These are phyloP conservation scores for Strigops habroptila DNA, from an alignment of 2,113 vertebrate genomes.

Conservation along the genomic window DNA sequence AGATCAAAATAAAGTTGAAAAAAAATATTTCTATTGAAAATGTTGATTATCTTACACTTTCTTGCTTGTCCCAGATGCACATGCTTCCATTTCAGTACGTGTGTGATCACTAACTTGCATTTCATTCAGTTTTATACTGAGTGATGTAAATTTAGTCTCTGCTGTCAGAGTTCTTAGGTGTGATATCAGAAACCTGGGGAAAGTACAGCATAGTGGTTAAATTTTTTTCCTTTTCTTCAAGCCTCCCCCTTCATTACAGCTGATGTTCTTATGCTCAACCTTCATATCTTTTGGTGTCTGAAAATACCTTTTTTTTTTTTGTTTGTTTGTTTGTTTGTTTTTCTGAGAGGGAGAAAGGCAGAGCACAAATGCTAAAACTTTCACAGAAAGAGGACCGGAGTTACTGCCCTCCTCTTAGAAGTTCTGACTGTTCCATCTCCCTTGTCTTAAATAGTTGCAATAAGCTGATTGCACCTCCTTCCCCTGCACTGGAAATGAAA, in stretches of 20 bases:
- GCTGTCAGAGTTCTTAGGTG: background rate
- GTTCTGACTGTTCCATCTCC: background rate
- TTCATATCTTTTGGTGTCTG: background rate
- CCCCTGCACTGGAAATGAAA: background rate
- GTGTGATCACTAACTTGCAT: background rate
- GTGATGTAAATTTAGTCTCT: background rate
- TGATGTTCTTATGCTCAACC: background rate
- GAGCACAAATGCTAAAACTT: background rate
- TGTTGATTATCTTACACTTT: background rate
- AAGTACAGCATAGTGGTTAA: background rate
- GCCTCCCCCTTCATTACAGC: background rate
- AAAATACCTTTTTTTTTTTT: background rate
- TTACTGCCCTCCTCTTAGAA: background rate
- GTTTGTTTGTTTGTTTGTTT: background rate
- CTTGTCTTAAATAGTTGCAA: background rate
- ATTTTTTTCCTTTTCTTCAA: background rate
- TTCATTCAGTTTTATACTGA: background rate
- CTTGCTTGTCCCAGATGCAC: background rate
- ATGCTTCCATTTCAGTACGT: accelerated
- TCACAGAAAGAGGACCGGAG: background rate
- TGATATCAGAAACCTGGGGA: background rate
- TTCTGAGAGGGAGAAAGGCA: background rate
- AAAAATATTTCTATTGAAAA: background rate
- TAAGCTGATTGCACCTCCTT: background rate
- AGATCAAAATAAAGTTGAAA: background rate